Evolutionary conservation across 2,888 invertebrate genomes (phyloP), one percentile per base, ranked within the genome.

Genomic region (Escarpia spicata): DNA sequence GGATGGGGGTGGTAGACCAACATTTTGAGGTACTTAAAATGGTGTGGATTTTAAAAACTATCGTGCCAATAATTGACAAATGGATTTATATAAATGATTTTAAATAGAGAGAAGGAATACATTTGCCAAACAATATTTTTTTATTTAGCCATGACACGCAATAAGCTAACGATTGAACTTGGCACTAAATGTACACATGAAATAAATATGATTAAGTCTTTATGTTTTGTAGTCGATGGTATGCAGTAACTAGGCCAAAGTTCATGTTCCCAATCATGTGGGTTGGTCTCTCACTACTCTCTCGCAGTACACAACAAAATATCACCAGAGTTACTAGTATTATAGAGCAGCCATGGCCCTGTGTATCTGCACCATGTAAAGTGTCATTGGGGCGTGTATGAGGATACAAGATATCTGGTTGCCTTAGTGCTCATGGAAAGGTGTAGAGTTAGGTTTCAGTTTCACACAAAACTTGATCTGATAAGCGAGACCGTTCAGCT

Each of bases 391-490:
- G 15, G 75, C 26, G n/a, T n/a, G 19, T 6, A n/a, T 15, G 75
- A n/a, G 19, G 6, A 6, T 6, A 2, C 26, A n/a, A 3, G n/a
- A 26, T 19, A 19, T 75, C 75, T 3, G 6, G 75, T 26, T 75
- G 75, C 75, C 2, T 26, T 26, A 75, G 75, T 26, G 19, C 75
- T 26, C n/a, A 6, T 15, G 19, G 19, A 26, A 15, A 75, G 6
- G 19, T 15, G 3, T 2, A 26, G 75, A 75, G 75, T 75, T 75
- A 26, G 75, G 75, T 75, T 75, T 26, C 75, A 75, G n/a, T 75
- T 75, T 75, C 75, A 75, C 75, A 75, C 75, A 75, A 75, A 75
- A 75, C 75, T 75, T 75, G 19, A 75, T 75, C 75, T 75, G 75
- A 75, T 75, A 75, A 75, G 26, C 26, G 26, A 75, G 75, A 26